A percentile compares a stretch with the other conserved stretches of the same genome.
Conservation (phyloP, 2,113 vertebrate species). For the Chionodraco myersi region DNA sequence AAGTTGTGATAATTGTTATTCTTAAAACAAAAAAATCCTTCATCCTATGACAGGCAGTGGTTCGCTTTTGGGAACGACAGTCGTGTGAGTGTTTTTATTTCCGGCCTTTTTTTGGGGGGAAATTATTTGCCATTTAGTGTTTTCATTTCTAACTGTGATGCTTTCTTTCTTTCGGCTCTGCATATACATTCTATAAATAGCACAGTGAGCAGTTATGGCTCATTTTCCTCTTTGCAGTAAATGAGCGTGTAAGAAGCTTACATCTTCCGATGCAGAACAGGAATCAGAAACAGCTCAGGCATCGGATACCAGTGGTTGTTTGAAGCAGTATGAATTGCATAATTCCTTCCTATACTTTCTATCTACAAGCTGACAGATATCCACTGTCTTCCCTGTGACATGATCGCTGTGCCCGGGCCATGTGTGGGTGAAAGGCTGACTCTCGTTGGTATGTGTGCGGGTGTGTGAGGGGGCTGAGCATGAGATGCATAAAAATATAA, state of each 20-base stretch:
- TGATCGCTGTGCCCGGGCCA: not conserved
- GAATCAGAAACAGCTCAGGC: too few relatives aligned
- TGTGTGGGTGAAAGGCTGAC: slow-evolving; percentile 16
- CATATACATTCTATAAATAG: not conserved
- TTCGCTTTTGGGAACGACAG: too few relatives aligned
- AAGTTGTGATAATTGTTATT: too few relatives aligned
- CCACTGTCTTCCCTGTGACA: not conserved
- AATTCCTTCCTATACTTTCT: not conserved
- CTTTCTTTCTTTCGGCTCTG: not conserved
- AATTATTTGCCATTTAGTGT: not conserved
- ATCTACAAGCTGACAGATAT: not conserved
- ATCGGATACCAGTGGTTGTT: not conserved
- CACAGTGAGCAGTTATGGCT: not conserved
- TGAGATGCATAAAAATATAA: slow-evolving; percentile 8
- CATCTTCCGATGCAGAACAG: too few relatives aligned
- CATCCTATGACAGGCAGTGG: too few relatives aligned
- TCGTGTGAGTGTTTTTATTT: too few relatives aligned
- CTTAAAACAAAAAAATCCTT: too few relatives aligned
- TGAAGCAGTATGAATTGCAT: not conserved
- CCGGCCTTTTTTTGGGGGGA: too few relatives aligned
- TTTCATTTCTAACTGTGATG: not conserved
- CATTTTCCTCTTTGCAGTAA: not conserved
- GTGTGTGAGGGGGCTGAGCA: slow-evolving; percentile 27
- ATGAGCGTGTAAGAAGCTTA: not conserved
- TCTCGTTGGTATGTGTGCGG: slow-evolving; percentile 3